Evolutionary conservation across 2,113 vertebrate species (phyloP), one percentile per base, ranked within the genome.

Genomic region (Corvus moneduloides): DNA sequence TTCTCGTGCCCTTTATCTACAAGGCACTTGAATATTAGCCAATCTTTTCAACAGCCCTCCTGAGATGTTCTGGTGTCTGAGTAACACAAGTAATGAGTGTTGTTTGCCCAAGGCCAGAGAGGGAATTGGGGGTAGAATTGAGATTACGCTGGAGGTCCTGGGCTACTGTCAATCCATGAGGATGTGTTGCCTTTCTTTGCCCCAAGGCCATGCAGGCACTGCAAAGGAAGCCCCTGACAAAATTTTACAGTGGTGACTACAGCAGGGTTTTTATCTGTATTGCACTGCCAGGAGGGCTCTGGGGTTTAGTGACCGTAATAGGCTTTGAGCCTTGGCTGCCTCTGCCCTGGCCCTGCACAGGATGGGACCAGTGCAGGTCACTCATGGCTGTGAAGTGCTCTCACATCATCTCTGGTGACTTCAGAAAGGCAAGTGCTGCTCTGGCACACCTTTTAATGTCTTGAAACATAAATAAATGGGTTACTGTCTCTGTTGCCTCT

Each of bases 71-170:
- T 86, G 85, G 63, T 90, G 43, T 95, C 96, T 95, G 94, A 96
- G 87, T 90, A 96, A 92, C 90, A 92, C 68, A 81, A 91, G 90
- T 96, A 96, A 96, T 97, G 92, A 96, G 90, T 32, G 43, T 95
- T 88, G 93, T 95, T 96, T 95, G 95, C 95, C 90, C 82, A 96
- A 94, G 96, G 93, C 94, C 95, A 96, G 89, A 84, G 85, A 93
- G 93, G 90, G 93, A 96, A 88, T 95, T 96, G 93, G 61, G 84
- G 90, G 72, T 66, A 78, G 82, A 88, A 81, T 1, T 72, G 90
- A 94, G 96, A 95, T 96, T 94, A 68, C 85, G 39, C 92, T 72
- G 24, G 89, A 84, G 93, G 95, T 96, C 48, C 91, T 92, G 90
- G 93, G 90, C 88, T 77, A 56, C 90, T 95, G 88, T 90, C 88